Conservation (phyloP, 2,113 vertebrate species). For the Vulpes lagopus region DNA sequence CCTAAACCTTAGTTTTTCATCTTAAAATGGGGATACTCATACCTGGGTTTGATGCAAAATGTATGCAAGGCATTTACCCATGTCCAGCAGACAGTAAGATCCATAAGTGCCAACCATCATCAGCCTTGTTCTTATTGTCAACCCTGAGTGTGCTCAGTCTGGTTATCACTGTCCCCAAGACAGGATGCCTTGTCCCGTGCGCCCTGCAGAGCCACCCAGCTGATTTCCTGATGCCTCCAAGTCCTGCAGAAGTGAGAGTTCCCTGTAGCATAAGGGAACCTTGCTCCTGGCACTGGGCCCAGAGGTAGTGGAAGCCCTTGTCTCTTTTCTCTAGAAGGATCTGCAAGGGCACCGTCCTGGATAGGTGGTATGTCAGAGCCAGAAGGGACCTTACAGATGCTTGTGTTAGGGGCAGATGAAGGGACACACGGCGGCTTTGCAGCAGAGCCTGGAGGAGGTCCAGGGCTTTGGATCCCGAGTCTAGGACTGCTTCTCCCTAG, state of each 20-base stretch:
- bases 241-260: background rate
- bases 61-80: background rate
- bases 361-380: background rate
- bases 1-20: background rate
- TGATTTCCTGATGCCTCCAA: background rate
- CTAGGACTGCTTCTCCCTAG: background rate
- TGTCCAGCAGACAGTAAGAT: background rate
- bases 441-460: background rate
- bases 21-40: background rate
- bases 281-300: too few relatives aligned
- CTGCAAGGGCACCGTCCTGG: background rate
- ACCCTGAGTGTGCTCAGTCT: background rate
- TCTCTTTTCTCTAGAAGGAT: background rate
- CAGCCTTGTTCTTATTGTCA: background rate
- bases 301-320: background rate
- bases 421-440: background rate
- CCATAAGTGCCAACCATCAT: background rate
- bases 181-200: background rate
- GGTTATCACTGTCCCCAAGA: background rate
- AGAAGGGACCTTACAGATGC: background rate
- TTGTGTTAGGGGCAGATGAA: background rate
- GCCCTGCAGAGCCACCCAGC: background rate
- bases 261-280: background rate
- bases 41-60: conserved; percentile 22
- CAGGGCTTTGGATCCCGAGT: background rate